A percentile compares a stretch with the other conserved stretches of the same genome.
phyloP scores from a whole-genome alignment of 2,113 vertebrate genomes.

The Pelecanoides urinatrix region DNA sequence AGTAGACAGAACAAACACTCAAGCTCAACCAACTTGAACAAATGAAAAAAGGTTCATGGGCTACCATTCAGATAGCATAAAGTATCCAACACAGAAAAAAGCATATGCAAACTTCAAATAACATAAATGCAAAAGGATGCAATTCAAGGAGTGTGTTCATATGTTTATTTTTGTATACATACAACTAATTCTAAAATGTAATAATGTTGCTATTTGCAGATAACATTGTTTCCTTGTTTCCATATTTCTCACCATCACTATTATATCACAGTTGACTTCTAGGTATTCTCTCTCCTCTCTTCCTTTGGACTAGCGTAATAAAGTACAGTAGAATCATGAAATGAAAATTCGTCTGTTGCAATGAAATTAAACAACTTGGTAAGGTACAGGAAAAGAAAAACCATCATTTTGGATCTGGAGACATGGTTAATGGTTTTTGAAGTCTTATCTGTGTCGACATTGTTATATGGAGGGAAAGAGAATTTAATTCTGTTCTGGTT shows the following conservation, averaged over 20 bases:
- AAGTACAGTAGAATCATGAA: not conserved
- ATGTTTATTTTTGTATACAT: not conserved
- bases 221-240: not conserved
- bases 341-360: not conserved
- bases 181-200: not conserved
- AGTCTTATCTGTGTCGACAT: not conserved
- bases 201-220: not conserved
- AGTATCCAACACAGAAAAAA: not conserved
- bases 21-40: not conserved
- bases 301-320: not conserved
- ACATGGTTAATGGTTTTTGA: not conserved
- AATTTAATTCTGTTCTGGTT: not conserved
- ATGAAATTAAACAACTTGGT: not conserved
- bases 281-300: not conserved
- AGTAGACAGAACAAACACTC: not conserved
- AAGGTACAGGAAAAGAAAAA: not conserved
- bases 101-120: not conserved
- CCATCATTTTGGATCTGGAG: not conserved
- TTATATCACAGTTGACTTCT: not conserved
- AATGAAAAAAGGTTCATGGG: not conserved
- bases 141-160: not conserved
- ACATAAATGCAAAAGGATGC: not conserved
- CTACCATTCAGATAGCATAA: not conserved
- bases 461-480: not conserved
- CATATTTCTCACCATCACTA: not conserved